These are phyloP conservation scores for Ametastegia equiseti DNA, from an alignment of 2,888 invertebrate genomes.

Conservation along the genomic window DNA sequence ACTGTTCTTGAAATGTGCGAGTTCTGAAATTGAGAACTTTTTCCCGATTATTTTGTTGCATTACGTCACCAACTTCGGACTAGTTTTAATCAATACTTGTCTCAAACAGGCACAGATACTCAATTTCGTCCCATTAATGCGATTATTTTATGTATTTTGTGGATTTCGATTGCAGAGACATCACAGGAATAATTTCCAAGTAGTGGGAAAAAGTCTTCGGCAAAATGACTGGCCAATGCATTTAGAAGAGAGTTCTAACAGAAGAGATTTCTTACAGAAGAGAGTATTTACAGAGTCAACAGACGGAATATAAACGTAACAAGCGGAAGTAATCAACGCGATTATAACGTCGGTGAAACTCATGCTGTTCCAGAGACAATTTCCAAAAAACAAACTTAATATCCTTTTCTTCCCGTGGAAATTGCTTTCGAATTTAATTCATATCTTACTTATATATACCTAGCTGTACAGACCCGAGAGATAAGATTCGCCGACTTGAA, in stretches of 20 bases:
- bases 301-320: neutral
- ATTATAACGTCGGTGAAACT: neutral
- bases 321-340: slow-evolving; percentile 21
- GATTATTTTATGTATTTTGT: neutral
- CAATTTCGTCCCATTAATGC: neutral
- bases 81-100: neutral
- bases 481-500: too few species aligned
- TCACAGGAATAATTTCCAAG: neutral
- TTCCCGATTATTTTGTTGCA: too few species aligned
- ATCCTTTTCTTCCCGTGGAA: neutral
- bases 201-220: neutral
- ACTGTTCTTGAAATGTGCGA: too few species aligned
- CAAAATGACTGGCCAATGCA: neutral
- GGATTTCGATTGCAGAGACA: neutral
- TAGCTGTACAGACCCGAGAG: neutral
- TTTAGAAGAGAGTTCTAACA: neutral
- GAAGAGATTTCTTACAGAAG: too few species aligned
- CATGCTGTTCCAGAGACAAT: neutral
- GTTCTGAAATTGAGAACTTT: too few species aligned
- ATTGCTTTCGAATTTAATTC: neutral
- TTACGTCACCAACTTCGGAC: too few species aligned
- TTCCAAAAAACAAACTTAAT: slow-evolving; percentile 10
- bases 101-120: too few species aligned
- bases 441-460: neutral
- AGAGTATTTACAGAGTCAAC: neutral